These are phyloP conservation scores for Lamprologus ornatipinnis DNA, from an alignment of 2,113 vertebrate genomes.

Conservation along the genomic window DNA sequence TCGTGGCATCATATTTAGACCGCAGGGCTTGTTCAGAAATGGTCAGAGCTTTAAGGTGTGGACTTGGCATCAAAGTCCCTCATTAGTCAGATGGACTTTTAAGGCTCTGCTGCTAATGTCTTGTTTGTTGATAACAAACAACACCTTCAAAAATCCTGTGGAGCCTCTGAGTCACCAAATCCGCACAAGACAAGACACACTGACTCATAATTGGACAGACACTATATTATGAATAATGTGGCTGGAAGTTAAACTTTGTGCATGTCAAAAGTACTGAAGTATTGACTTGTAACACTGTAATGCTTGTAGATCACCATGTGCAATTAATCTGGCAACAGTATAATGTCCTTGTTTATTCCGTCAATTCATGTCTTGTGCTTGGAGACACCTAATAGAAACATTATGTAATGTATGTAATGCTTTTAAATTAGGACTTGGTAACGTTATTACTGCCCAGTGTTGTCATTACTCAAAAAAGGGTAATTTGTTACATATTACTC, in stretches of 20 bases:
- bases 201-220: background rate
- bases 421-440: background rate
- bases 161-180: background rate
- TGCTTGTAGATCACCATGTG: background rate
- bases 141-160: background rate
- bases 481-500: background rate
- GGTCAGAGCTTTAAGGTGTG: background rate
- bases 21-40: background rate
- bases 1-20: background rate
- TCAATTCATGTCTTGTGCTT: background rate
- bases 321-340: background rate
- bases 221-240: background rate
- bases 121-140: background rate
- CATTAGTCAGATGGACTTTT: background rate
- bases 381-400: background rate
- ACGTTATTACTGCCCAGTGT: background rate
- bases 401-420: background rate
- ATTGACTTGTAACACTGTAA: background rate
- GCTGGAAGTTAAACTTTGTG: background rate
- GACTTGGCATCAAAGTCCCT: background rate
- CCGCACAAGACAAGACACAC: background rate
- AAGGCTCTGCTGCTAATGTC: background rate
- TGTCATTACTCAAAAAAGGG: background rate
- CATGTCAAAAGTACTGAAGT: background rate
- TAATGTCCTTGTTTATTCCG: background rate